Conservation (phyloP, 2,113 vertebrate genomes). For the Scomber colias region DNA sequence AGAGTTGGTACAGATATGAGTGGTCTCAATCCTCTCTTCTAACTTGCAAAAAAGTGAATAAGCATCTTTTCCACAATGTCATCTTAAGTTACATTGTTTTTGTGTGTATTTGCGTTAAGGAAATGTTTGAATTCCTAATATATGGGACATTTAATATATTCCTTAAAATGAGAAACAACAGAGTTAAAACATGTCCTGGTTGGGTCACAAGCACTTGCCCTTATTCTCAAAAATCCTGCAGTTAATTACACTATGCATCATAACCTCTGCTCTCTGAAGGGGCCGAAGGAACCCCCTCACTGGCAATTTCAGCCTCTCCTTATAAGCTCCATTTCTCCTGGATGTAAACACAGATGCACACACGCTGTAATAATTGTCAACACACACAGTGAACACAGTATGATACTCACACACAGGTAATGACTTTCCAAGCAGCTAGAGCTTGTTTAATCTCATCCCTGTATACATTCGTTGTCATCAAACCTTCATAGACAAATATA, state of each 20-base stretch:
- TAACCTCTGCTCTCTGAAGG: slow-evolving; percentile 53
- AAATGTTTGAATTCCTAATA: neutral
- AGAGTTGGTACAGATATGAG: too few relatives aligned
- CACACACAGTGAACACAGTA: slow-evolving; percentile 47
- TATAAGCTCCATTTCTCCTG: slow-evolving; percentile 31
- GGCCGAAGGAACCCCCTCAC: slow-evolving; percentile 29
- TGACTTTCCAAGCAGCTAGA: slow-evolving; percentile 78
- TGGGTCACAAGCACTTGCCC: neutral
- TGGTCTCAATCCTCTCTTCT: neutral
- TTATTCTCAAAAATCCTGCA: slow-evolving; percentile 18
- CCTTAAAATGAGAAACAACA: neutral
- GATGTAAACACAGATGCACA: slow-evolving; percentile 29
- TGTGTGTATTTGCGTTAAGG: neutral
- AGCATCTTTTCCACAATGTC: neutral
- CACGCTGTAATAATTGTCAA: slow-evolving; percentile 34
- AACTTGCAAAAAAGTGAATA: neutral
- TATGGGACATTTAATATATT: neutral
- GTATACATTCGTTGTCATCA: slow-evolving; percentile 80
- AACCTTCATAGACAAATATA: slow-evolving; percentile 79
- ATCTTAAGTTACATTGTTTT: neutral
- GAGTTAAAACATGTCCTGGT: neutral
- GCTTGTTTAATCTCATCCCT: slow-evolving; percentile 78
- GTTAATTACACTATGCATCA: slow-evolving; percentile 57
- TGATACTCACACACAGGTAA: slow-evolving; percentile 65
- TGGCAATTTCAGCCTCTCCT: slow-evolving; percentile 40